phyloP scores from a whole-genome alignment of 2,113 vertebrate species.

The Sciurus niger region DNA sequence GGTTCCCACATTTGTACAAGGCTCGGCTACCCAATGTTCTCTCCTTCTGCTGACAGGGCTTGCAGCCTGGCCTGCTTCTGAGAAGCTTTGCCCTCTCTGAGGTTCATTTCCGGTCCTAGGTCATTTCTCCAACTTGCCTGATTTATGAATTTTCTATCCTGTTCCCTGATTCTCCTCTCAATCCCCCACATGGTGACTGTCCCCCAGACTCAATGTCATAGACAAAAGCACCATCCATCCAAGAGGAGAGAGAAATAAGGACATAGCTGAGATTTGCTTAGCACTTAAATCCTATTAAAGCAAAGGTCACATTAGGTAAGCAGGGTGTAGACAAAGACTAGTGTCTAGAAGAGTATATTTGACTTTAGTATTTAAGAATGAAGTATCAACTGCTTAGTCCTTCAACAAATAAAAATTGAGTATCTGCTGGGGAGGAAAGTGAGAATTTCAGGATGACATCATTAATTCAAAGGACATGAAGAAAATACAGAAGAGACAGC shows the following conservation, averaged over 20 bases:
- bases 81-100: background rate
- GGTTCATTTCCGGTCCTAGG: background rate
- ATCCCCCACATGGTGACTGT: background rate
- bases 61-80: background rate
- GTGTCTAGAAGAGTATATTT: background rate
- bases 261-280: background rate
- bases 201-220: background rate
- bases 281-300: conserved; percentile 21
- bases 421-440: background rate
- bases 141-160: background rate
- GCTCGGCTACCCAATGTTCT: background rate
- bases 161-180: background rate
- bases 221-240: conserved; percentile 8
- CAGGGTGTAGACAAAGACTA: background rate
- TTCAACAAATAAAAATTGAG: background rate
- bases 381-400: background rate
- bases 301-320: background rate
- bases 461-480: conserved; percentile 9
- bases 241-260: background rate
- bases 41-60: background rate
- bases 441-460: background rate
- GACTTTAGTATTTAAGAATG: conserved; percentile 14
- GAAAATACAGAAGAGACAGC: background rate
- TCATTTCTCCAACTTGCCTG: background rate
- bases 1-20: background rate